phyloP scores from a whole-genome alignment of 2,797 vertebrate genomes.

The Smutsia gigantea region DNA sequence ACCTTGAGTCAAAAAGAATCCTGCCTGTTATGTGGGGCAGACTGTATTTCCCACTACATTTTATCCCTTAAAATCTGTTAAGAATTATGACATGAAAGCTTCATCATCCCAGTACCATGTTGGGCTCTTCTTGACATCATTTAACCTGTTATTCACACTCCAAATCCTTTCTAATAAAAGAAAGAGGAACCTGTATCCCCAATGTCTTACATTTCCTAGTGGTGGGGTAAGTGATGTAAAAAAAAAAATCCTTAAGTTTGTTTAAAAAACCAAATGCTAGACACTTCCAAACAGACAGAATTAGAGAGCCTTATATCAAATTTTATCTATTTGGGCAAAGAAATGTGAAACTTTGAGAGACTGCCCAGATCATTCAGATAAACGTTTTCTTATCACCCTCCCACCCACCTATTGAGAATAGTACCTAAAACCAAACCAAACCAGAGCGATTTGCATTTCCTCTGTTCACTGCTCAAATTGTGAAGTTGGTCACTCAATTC shows the following conservation, averaged over 20 bases:
- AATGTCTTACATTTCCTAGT: not conserved
- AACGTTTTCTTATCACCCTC: not conserved
- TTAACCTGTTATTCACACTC: not conserved
- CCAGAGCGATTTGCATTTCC: not conserved
- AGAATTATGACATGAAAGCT: not conserved
- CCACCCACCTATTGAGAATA: not conserved
- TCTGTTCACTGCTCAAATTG: not conserved
- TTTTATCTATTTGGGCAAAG: not conserved
- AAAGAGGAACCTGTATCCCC: not conserved
- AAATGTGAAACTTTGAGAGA: not conserved
- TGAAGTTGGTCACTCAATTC: not conserved
- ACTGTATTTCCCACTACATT: not conserved
- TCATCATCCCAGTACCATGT: not conserved
- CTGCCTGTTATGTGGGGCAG: not conserved
- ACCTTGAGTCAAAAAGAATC: not conserved
- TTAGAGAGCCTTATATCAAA: not conserved
- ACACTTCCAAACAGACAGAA: not conserved
- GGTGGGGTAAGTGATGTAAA: not conserved
- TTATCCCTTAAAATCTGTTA: not conserved
- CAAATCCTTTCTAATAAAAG: conserved; percentile 5
- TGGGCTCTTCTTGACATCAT: not conserved
- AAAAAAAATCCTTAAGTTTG: not conserved
- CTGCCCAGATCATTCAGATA: not conserved
- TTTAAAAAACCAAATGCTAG: not conserved
- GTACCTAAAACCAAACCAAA: not conserved